These are phyloP conservation scores for Zeus faber DNA, from an alignment of 2,113 vertebrate genomes.

Conservation along the genomic window DNA sequence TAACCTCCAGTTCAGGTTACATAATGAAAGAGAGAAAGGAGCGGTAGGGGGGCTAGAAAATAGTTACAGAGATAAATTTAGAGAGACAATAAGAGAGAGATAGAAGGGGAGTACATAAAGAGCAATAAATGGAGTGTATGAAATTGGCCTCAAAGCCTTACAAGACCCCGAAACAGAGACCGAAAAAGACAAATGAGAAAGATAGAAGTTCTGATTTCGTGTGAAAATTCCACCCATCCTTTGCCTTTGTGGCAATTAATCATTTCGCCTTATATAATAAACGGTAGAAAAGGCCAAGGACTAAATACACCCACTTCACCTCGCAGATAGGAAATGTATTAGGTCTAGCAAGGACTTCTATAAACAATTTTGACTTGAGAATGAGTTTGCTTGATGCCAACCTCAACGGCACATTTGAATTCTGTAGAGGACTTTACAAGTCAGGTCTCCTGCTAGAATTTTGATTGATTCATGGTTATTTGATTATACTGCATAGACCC, in stretches of 20 bases:
- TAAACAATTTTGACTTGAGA: too few relatives aligned
- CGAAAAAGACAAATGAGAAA: conserved; percentile 24
- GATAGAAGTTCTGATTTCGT: too few relatives aligned
- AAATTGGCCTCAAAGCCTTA: conserved; percentile 57
- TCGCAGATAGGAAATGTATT: neutral
- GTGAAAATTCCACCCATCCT: too few relatives aligned
- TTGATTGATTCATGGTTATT: too few relatives aligned
- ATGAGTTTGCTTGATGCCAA: too few relatives aligned
- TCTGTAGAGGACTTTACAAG: too few relatives aligned
- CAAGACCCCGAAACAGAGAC: conserved; percentile 32
- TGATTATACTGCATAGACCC: too few relatives aligned
- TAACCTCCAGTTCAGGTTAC: conserved; percentile 34
- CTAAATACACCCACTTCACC: conserved; percentile 27
- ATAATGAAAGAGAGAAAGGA: conserved; percentile 13
- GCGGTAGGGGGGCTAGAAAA: neutral
- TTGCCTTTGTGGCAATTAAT: conserved; percentile 15
- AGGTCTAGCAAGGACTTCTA: neutral
- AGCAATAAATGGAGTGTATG: conserved; percentile 50
- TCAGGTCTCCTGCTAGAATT: too few relatives aligned
- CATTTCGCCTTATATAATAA: conserved; percentile 25
- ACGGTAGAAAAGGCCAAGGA: conserved; percentile 7
- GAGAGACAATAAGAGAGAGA: too few relatives aligned
- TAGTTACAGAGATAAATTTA: neutral
- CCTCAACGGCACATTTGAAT: too few relatives aligned
- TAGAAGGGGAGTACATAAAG: conserved; percentile 30